Conservation (phyloP, 1,140 invertebrate species). For the Hyles euphorbiae region DNA sequence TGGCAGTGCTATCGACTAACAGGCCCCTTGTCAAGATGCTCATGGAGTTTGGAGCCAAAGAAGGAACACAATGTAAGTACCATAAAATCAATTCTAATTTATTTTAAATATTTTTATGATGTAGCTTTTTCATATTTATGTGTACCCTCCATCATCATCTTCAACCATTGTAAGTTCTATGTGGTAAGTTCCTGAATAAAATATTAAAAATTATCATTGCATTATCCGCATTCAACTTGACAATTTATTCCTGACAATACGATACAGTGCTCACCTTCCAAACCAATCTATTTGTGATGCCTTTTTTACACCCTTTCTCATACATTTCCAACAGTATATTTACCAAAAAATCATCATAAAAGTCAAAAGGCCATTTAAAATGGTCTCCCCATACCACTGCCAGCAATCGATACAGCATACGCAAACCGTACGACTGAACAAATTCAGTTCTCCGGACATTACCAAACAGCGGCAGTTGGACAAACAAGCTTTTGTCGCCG, state of each 20-base stretch:
- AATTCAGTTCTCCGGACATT: too few species aligned
- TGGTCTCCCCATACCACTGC: too few species aligned
- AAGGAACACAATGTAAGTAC: conserved; percentile 91
- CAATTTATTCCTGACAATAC: neutral
- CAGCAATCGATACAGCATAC: too few species aligned
- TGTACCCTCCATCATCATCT: neutral
- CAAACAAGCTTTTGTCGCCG: too few species aligned
- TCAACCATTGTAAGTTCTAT: neutral
- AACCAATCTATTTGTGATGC: too few species aligned
- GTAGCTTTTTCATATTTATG: too few species aligned
- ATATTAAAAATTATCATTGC: neutral
- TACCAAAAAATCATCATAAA: too few species aligned
- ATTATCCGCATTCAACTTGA: neutral
- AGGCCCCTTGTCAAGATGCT: conserved; percentile 91
- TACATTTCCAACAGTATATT: too few species aligned
- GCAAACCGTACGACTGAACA: too few species aligned
- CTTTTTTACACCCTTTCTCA: too few species aligned
- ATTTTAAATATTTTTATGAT: neutral
- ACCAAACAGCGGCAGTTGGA: too few species aligned
- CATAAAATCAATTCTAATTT: conserved; percentile 5
- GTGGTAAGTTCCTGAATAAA: neutral
- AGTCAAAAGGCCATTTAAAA: too few species aligned
- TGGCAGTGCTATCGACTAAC: conserved; percentile 93
- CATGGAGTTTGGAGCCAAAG: conserved; percentile 90
- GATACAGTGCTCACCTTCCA: neutral